Evolutionary conservation across 2,888 invertebrate genomes (phyloP).

Genomic region (Melolontha melolontha): DNA sequence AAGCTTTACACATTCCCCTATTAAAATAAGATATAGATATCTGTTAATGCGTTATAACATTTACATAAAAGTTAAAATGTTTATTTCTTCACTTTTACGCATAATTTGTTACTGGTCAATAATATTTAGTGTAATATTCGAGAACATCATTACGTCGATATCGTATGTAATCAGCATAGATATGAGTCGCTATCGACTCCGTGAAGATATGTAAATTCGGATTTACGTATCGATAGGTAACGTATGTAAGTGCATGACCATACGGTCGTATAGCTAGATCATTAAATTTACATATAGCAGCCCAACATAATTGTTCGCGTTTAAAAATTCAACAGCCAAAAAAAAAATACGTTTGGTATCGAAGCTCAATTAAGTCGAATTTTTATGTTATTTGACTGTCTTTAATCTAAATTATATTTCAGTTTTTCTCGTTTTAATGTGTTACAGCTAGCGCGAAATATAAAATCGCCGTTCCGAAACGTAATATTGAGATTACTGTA

Average conservation of each 20-base stretch:
- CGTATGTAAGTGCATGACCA: background rate
- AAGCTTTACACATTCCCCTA: no score
- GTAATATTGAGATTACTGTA: background rate
- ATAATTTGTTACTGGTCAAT: no score
- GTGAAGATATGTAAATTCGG: background rate
- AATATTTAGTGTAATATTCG: no score
- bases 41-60: no score
- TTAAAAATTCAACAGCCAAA: background rate
- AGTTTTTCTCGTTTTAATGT: background rate
- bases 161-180: no score
- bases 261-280: conserved; percentile 4
- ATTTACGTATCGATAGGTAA: background rate
- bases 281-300: conserved; percentile 19
- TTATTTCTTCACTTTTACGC: no score
- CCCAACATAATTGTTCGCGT: conserved; percentile 12
- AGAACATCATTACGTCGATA: no score
- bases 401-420: background rate
- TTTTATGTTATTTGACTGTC: conserved; percentile 18
- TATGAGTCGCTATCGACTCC: no score
- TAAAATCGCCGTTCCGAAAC: conserved; percentile 5
- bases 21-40: no score
- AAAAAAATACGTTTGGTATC: background rate
- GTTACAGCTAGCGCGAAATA: background rate
- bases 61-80: no score
- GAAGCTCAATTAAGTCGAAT: conserved; percentile 18